phyloP scores from a whole-genome alignment of 2,888 invertebrate species.

The Anarsia innoxiella region DNA sequence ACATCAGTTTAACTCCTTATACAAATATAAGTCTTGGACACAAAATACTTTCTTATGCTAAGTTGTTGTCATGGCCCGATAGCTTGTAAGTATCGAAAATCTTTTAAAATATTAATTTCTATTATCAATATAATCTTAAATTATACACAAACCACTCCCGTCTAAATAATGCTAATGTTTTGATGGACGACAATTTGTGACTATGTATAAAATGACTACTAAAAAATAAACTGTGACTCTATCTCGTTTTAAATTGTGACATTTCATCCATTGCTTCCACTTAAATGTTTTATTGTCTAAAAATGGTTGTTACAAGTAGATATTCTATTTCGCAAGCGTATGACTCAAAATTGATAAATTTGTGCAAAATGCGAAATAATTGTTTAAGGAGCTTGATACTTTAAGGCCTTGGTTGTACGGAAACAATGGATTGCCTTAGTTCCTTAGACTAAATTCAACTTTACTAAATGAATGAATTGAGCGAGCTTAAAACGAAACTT shows the following conservation, averaged over 20 bases:
- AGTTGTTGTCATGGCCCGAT: conserved; percentile 69
- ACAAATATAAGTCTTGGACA: conserved; percentile 63
- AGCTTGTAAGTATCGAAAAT: conserved; percentile 61
- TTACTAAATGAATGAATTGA: conserved; percentile 69
- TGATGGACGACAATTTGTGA: conserved; percentile 55
- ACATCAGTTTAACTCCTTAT: conserved; percentile 39
- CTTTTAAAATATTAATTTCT: conserved; percentile 55
- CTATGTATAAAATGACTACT: conserved; percentile 61
- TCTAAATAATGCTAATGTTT: conserved; percentile 58
- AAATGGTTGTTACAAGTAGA: neutral
- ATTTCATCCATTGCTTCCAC: conserved; percentile 40
- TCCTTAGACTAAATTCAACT: conserved; percentile 56
- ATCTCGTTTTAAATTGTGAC: conserved; percentile 48
- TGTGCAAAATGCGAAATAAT: too few species aligned
- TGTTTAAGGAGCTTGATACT: too few species aligned
- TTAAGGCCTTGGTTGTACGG: too few species aligned
- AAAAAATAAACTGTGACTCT: conserved; percentile 37
- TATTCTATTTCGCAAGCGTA: conserved; percentile 10
- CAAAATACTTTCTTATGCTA: conserved; percentile 51
- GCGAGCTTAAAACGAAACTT: conserved; percentile 61
- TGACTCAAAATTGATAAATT: too few species aligned
- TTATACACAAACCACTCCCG: conserved; percentile 65
- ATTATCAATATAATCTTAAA: conserved; percentile 53
- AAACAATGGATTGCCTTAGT: conserved; percentile 42
- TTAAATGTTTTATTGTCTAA: conserved; percentile 14